phyloP scores from a whole-genome alignment of 2,113 vertebrate genomes.

The Pseudorectes ferrugineus region DNA sequence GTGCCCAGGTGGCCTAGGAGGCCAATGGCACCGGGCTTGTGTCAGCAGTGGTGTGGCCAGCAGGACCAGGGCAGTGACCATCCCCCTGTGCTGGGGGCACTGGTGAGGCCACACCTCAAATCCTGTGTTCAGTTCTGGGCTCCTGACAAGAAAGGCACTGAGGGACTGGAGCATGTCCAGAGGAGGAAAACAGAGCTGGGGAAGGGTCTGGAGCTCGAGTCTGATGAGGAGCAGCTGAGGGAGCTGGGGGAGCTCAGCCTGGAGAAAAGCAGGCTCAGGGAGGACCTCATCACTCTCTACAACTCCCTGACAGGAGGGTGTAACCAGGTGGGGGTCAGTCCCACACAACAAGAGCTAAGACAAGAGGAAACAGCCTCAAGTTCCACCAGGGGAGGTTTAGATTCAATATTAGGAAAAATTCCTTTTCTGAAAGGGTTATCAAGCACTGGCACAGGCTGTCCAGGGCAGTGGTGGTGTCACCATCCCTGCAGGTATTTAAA shows the following conservation, averaged over 20 bases:
- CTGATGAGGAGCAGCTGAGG: not conserved
- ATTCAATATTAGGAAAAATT: not conserved
- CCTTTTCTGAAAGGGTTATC: not conserved
- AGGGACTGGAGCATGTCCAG: rapidly evolving
- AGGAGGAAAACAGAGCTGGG: rapidly evolving
- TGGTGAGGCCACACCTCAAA: not conserved
- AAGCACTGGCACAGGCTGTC: not conserved
- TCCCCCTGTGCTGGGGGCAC: not conserved
- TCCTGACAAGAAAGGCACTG: not conserved
- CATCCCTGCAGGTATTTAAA: not conserved
- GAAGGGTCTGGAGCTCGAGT: not conserved
- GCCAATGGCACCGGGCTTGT: not conserved
- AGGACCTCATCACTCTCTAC: rapidly evolving
- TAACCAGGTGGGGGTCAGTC: rapidly evolving
- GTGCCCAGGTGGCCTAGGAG: not conserved
- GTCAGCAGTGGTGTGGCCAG: not conserved
- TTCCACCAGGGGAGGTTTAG: not conserved
- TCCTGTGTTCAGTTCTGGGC: not conserved
- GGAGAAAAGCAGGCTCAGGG: not conserved
- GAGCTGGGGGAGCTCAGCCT: not conserved
- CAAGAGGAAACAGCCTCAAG: not conserved
- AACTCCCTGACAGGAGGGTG: not conserved
- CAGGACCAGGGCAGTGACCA: not conserved
- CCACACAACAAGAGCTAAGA: not conserved
- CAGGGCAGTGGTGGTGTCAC: not conserved